Evolutionary conservation across 2,113 vertebrate species (phyloP).

Genomic region (Engraulis encrasicolus): DNA sequence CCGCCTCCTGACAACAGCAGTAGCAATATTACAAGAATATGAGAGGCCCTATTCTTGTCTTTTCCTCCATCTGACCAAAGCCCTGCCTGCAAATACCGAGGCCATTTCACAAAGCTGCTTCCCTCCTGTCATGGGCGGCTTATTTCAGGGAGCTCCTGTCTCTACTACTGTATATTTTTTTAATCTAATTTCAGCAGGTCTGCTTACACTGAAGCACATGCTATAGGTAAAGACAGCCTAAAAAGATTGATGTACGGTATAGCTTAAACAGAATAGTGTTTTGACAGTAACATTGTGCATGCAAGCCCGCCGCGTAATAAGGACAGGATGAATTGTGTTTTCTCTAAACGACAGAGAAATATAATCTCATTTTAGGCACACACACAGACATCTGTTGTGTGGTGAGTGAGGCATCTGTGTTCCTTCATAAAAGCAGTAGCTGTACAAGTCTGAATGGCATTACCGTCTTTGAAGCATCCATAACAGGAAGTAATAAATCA

Average conservation of each 20-base stretch:
- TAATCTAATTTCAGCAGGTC: conserved; percentile 72
- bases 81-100: too few species aligned
- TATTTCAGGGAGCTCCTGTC: not conserved
- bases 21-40: not conserved
- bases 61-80: too few species aligned
- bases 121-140: too few species aligned
- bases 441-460: not conserved
- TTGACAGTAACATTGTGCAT: conserved; percentile 34
- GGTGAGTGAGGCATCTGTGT: not conserved
- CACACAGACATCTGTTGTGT: not conserved
- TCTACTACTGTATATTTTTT: conserved; percentile 56
- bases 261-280: conserved; percentile 54
- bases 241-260: conserved; percentile 67
- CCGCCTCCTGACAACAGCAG: not conserved
- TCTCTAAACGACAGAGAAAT: conserved; percentile 22
- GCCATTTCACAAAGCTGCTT: too few species aligned
- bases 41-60: not conserved
- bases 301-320: not conserved
- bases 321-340: conserved; percentile 30
- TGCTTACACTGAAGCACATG: conserved; percentile 57
- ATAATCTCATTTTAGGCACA: not conserved
- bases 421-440: not conserved
- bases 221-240: conserved; percentile 64
- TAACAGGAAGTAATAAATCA: not conserved
- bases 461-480: not conserved